phyloP scores from a whole-genome alignment of 2,888 invertebrate species.

The Halictus quadricinctus region DNA sequence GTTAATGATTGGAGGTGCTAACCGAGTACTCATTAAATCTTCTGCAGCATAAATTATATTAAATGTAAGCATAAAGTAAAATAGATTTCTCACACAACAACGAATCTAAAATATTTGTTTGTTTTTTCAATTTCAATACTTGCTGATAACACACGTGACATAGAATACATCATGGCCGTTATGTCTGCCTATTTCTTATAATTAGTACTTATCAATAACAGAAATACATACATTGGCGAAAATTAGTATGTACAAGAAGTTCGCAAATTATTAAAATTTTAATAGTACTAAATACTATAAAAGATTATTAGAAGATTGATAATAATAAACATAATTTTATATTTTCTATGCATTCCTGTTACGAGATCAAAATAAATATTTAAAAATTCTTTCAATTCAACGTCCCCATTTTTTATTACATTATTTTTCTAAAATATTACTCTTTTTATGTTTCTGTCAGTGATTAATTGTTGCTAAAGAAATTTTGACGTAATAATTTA shows the following conservation, averaged over 20 bases:
- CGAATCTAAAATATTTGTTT: background rate
- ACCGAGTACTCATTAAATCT: constrained; percentile 64
- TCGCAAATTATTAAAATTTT: too few relatives aligned
- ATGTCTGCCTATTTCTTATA: background rate
- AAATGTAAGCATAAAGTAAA: background rate
- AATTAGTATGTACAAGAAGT: background rate
- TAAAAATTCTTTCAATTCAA: background rate
- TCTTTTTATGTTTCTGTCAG: background rate
- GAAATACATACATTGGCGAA: background rate
- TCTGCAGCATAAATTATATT: constrained; percentile 55
- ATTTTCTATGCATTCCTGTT: background rate
- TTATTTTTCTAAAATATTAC: background rate
- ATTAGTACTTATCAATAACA: background rate
- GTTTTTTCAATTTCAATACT: background rate
- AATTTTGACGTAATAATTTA: background rate
- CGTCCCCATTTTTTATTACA: background rate
- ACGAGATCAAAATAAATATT: background rate
- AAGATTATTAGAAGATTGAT: background rate
- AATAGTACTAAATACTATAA: too few relatives aligned
- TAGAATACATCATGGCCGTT: background rate
- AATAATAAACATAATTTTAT: background rate
- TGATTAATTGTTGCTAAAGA: background rate
- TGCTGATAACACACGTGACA: background rate
- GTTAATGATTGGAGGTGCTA: constrained; percentile 77
- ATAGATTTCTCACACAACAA: background rate